Conservation (phyloP, 2,888 invertebrate species). For the Melanophora roralis region DNA sequence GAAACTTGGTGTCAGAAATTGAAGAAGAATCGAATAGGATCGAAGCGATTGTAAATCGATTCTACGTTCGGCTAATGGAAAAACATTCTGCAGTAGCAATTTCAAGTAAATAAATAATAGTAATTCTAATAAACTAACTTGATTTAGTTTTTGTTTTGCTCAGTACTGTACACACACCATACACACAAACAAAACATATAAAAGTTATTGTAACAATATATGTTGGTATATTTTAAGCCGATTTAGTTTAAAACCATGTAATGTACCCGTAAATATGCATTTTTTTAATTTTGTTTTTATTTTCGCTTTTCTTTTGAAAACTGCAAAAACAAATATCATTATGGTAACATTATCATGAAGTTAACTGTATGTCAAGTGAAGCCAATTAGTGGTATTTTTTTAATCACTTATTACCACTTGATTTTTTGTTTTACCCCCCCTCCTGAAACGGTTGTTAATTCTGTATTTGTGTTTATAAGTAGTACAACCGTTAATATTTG, state of each 20-base stretch:
- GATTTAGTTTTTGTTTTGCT: too few relatives aligned
- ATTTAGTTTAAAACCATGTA: slow-evolving; percentile 53
- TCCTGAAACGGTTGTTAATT: slow-evolving; percentile 15
- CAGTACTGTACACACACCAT: too few relatives aligned
- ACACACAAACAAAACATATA: background rate
- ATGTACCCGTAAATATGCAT: slow-evolving; percentile 25
- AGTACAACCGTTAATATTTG: slow-evolving; percentile 18
- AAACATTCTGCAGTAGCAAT: too few relatives aligned
- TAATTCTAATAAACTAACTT: too few relatives aligned
- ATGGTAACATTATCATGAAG: slow-evolving; percentile 45
- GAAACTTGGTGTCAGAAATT: too few relatives aligned
- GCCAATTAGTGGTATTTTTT: slow-evolving; percentile 71
- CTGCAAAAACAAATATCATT: slow-evolving; percentile 21
- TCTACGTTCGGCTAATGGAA: too few relatives aligned
- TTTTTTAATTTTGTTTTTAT: slow-evolving; percentile 24
- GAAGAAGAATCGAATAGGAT: too few relatives aligned
- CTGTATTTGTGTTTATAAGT: slow-evolving; percentile 18
- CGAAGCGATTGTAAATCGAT: too few relatives aligned
- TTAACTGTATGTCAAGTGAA: slow-evolving; percentile 69
- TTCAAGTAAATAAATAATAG: too few relatives aligned
- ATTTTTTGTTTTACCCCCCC: background rate
- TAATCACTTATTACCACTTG: slow-evolving; percentile 64
- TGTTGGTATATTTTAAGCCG: slow-evolving; percentile 49
- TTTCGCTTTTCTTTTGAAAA: slow-evolving; percentile 25
- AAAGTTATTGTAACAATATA: slow-evolving; percentile 14